Percentiles rank a stretch among this genome's conserved stretches.
These are phyloP conservation scores for Pipistrellus pipistrellus DNA, from an alignment of 2,797 vertebrate genomes.

Conservation along the genomic window DNA sequence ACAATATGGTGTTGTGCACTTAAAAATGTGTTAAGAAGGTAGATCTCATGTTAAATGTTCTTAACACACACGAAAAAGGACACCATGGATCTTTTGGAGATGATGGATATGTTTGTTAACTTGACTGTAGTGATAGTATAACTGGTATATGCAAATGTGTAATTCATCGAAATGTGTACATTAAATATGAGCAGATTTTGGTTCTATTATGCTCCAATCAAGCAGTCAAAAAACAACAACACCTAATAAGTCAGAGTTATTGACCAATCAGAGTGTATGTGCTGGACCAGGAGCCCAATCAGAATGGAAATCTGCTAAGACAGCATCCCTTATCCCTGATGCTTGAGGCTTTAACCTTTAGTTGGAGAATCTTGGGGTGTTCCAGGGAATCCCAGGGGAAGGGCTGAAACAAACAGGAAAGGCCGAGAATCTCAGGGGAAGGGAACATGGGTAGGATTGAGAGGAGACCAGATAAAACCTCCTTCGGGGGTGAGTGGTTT, in stretches of 20 bases:
- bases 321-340: not conserved
- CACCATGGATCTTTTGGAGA: not conserved
- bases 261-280: not conserved
- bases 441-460: not conserved
- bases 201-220: not conserved
- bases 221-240: not conserved
- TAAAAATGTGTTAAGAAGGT: not conserved
- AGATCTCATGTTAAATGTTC: not conserved
- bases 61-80: not conserved
- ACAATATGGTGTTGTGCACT: not conserved
- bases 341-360: not conserved
- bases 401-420: not conserved
- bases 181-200: not conserved
- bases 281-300: not conserved
- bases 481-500: not conserved
- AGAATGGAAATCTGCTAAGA: conserved; percentile 3
- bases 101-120: not conserved
- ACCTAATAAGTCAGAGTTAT: not conserved
- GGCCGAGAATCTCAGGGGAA: not conserved
- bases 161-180: not conserved
- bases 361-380: not conserved
- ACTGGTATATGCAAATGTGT: not conserved
- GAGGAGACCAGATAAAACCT: not conserved
- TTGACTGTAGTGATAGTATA: not conserved
- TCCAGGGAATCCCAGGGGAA: not conserved